Conservation (phyloP, 2,113 vertebrate species). For the Stigmatopora nigra region DNA sequence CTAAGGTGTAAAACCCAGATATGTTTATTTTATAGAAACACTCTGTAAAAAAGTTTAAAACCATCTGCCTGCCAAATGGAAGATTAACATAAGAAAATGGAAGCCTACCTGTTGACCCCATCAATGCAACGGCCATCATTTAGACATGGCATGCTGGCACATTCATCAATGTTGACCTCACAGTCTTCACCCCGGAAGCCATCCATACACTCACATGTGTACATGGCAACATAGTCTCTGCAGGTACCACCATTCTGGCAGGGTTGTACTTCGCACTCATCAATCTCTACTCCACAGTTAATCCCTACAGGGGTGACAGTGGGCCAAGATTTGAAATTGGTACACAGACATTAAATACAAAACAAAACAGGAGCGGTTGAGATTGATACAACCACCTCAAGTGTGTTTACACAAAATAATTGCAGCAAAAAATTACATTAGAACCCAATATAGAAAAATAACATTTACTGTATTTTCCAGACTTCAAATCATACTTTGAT, state of each 20-base stretch:
- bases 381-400: background rate
- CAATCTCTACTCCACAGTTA: constrained; percentile 84
- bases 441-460: too few relatives aligned
- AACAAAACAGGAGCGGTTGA: background rate
- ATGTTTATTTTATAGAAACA: background rate
- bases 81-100: background rate
- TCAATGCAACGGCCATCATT: constrained; percentile 76
- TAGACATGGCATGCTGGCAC: constrained; percentile 78
- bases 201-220: constrained; percentile 76
- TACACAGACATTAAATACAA: constrained; percentile 10
- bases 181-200: constrained; percentile 80
- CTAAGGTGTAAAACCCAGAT: too few relatives aligned
- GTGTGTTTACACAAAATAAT: background rate
- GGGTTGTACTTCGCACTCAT: constrained; percentile 81
- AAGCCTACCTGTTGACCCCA: constrained; percentile 76
- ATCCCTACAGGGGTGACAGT: constrained; percentile 66
- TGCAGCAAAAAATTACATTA: background rate
- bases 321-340: constrained; percentile 14
- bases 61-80: background rate
- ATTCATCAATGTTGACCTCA: constrained; percentile 83
- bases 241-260: constrained; percentile 85
- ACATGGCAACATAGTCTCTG: constrained; percentile 75
- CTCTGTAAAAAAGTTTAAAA: background rate
- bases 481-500: too few relatives aligned
- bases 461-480: too few relatives aligned